Conservation (phyloP, 2,797 vertebrate species). For the Myripristis jacobus region DNA sequence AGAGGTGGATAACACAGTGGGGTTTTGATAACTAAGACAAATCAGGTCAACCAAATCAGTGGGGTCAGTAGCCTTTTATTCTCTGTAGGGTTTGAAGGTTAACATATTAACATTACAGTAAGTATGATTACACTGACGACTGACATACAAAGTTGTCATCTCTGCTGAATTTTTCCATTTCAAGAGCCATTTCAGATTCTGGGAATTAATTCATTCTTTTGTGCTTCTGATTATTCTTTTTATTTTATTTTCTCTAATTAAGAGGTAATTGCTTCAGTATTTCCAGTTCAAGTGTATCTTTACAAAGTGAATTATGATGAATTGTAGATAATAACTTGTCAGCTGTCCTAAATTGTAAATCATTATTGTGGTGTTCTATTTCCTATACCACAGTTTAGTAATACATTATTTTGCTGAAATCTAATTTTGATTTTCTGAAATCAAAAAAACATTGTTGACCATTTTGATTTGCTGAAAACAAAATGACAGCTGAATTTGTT, state of each 20-base stretch:
- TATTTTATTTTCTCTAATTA: not conserved
- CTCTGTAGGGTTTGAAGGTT: conserved; percentile 1
- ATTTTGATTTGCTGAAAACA: not conserved
- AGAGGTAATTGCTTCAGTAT: not conserved
- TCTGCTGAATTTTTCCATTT: not conserved
- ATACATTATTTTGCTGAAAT: not conserved
- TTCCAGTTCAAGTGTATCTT: not conserved
- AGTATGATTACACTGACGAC: not conserved
- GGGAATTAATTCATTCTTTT: not conserved
- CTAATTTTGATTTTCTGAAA: too few species aligned
- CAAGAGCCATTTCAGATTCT: not conserved
- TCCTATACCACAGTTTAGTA: not conserved
- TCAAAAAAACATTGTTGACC: too few species aligned
- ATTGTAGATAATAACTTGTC: not conserved
- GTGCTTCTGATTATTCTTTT: not conserved
- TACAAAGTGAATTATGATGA: not conserved
- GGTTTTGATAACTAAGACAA: conserved; percentile 16
- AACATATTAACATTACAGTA: conserved; percentile 10
- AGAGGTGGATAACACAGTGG: conserved; percentile 6
- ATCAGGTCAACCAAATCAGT: conserved; percentile 26
- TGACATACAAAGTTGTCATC: not conserved
- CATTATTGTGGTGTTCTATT: not conserved
- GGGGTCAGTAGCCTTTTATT: conserved; percentile 41
- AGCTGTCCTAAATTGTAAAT: not conserved
- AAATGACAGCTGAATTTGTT: not conserved